Evolutionary conservation across 2,797 vertebrate species (phyloP).

Genomic region (Adrianichthys oophorus): DNA sequence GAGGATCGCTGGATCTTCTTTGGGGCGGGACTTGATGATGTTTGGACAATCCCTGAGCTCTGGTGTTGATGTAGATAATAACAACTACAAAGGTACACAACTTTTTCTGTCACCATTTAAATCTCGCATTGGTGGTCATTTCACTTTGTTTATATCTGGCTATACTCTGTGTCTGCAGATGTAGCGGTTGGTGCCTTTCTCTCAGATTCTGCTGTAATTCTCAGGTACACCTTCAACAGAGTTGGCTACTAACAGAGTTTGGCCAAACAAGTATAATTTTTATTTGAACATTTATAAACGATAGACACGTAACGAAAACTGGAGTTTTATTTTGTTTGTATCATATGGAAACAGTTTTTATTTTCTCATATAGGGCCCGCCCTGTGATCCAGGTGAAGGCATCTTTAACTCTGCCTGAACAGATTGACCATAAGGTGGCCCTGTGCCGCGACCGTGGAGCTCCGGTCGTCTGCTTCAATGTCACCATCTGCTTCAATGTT

Average conservation of each 20-base stretch:
- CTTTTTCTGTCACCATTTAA: neutral
- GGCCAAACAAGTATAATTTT: too few relatives aligned
- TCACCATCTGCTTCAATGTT: constrained; percentile 87
- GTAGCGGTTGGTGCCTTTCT: constrained; percentile 92
- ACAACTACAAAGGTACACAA: constrained; percentile 89
- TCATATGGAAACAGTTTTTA: neutral
- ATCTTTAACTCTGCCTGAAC: constrained; percentile 79
- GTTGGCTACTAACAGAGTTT: too few relatives aligned
- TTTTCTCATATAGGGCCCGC: constrained; percentile 80
- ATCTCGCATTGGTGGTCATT: neutral
- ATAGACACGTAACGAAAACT: too few relatives aligned
- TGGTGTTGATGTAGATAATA: constrained; percentile 89
- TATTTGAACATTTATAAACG: too few relatives aligned
- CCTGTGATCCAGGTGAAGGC: constrained; percentile 88
- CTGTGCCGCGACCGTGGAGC: constrained; percentile 81
- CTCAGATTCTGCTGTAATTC: constrained; percentile 87
- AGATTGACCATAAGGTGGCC: constrained; percentile 81
- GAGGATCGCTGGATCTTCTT: constrained; percentile 86
- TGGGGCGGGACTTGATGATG: constrained; percentile 85
- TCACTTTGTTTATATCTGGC: neutral
- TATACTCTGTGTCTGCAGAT: constrained; percentile 74
- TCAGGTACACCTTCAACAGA: constrained; percentile 80
- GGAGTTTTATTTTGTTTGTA: too few relatives aligned
- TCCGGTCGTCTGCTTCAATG: constrained; percentile 81
- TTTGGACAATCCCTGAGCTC: constrained; percentile 95